phyloP scores from a whole-genome alignment of 2,113 vertebrate species.

The Caranx melampygus region DNA sequence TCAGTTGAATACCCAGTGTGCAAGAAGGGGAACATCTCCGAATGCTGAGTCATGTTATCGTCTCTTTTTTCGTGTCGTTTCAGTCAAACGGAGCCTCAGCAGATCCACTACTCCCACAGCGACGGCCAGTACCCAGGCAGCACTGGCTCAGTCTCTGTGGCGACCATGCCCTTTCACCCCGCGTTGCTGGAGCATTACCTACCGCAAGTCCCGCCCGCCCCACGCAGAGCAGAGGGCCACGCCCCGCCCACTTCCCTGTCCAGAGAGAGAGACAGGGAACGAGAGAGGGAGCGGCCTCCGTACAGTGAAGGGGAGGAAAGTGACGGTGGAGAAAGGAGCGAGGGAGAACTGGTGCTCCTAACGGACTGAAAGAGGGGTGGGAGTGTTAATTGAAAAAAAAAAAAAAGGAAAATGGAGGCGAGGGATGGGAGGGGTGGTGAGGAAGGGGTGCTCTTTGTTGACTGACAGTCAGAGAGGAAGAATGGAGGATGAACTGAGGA shows the following conservation, averaged over 20 bases:
- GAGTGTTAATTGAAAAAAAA: not conserved
- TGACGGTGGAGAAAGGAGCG: conserved; percentile 90
- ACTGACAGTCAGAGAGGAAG: conserved; percentile 31
- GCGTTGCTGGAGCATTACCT: conserved; percentile 90
- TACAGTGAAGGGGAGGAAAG: conserved; percentile 95
- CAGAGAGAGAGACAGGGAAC: conserved; percentile 61
- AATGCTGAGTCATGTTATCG: not conserved
- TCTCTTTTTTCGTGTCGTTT: not conserved
- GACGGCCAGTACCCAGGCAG: conserved; percentile 86
- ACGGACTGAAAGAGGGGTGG: conserved; percentile 85
- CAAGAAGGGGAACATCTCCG: not conserved
- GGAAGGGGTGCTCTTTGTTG: conserved; percentile 7
- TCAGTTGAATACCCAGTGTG: too few species aligned
- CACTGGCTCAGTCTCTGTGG: conserved; percentile 79
- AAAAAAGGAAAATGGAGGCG: not conserved
- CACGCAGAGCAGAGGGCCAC: conserved; percentile 80
- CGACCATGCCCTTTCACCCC: conserved; percentile 84
- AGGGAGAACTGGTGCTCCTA: conserved; percentile 94
- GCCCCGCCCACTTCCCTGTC: conserved; percentile 73
- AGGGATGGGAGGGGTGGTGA: not conserved
- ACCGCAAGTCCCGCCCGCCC: conserved; percentile 76
- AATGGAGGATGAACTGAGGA: conserved; percentile 11
- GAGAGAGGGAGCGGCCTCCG: conserved; percentile 79
- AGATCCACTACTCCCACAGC: conserved; percentile 84
- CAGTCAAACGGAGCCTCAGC: conserved; percentile 89